Percentiles rank a stretch among this genome's conserved stretches.
Evolutionary conservation across 2,113 vertebrate genomes (phyloP).

Genomic region (Oryzias woworae): DNA sequence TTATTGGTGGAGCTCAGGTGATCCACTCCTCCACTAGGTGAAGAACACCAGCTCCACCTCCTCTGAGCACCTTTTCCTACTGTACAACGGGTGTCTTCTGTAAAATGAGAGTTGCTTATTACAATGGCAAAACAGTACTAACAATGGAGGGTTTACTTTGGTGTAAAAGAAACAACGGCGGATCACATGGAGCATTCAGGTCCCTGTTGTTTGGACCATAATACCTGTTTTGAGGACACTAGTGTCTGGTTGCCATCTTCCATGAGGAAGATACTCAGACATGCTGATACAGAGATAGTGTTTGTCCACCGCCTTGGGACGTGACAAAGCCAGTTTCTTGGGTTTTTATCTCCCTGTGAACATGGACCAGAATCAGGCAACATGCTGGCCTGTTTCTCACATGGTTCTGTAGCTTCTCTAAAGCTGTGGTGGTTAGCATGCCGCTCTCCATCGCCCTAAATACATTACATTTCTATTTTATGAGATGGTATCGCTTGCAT

Average conservation of each 20-base stretch:
- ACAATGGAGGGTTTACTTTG: not conserved
- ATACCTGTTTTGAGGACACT: conserved; percentile 39
- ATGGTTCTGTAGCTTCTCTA: not conserved
- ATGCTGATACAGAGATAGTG: conserved; percentile 10
- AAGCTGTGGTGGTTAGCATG: too few relatives aligned
- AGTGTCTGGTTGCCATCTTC: conserved; percentile 52
- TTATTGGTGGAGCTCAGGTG: conserved; percentile 29
- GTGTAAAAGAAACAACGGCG: conserved; percentile 16
- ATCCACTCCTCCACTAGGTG: conserved; percentile 29
- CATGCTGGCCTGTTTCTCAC: conserved; percentile 36
- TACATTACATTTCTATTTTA: too few relatives aligned
- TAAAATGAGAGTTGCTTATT: not conserved
- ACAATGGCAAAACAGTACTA: not conserved
- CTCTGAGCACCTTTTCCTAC: not conserved
- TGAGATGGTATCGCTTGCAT: too few relatives aligned
- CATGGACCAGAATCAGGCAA: conserved; percentile 12
- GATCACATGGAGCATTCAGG: not conserved
- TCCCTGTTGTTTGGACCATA: conserved; percentile 22
- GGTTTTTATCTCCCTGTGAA: conserved; percentile 14
- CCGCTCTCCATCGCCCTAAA: too few relatives aligned
- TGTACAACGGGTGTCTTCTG: not conserved
- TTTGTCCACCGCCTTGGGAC: not conserved
- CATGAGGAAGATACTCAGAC: conserved; percentile 12
- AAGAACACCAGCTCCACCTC: conserved; percentile 42
- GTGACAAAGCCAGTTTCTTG: not conserved